Conservation (phyloP, 1,140 invertebrate genomes). For the Drosophila lini region DNA sequence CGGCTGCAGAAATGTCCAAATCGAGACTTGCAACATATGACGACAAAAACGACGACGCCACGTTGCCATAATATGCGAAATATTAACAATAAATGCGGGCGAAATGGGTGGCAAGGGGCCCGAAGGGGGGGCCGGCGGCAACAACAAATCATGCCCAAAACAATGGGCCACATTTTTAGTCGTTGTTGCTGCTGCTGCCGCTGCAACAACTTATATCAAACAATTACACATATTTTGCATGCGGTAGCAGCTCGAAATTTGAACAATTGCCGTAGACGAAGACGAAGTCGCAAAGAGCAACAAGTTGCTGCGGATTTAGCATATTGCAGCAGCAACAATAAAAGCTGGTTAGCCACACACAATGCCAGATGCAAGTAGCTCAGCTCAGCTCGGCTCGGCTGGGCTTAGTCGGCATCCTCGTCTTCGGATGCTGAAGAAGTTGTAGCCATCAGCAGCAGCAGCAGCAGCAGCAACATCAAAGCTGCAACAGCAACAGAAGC, state of each 20-base stretch:
- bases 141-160: conserved; percentile 84
- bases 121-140: conserved; percentile 10
- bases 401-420: conserved; percentile 25
- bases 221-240: conserved; percentile 84
- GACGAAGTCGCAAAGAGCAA: conserved; percentile 37
- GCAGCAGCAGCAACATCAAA: conserved; percentile 34
- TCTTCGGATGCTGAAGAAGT: conserved; percentile 65
- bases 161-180: conserved; percentile 83
- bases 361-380: conserved; percentile 37
- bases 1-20: conserved; percentile 51
- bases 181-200: conserved; percentile 46
- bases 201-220: conserved; percentile 80
- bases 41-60: conserved; percentile 54
- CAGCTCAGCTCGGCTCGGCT: conserved; percentile 13
- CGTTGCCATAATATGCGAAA: conserved; percentile 78
- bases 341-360: conserved; percentile 54
- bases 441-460: conserved; percentile 45
- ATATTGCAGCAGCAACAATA: conserved; percentile 53
- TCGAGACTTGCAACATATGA: conserved; percentile 64
- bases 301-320: conserved; percentile 33
- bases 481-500: conserved; percentile 15
- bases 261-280: conserved; percentile 59
- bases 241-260: conserved; percentile 63
- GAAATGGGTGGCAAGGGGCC: conserved; percentile 2
- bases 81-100: conserved; percentile 75